These are phyloP conservation scores for Latrodectus geometricus DNA, from an alignment of 1,140 invertebrate genomes.

Conservation along the genomic window DNA sequence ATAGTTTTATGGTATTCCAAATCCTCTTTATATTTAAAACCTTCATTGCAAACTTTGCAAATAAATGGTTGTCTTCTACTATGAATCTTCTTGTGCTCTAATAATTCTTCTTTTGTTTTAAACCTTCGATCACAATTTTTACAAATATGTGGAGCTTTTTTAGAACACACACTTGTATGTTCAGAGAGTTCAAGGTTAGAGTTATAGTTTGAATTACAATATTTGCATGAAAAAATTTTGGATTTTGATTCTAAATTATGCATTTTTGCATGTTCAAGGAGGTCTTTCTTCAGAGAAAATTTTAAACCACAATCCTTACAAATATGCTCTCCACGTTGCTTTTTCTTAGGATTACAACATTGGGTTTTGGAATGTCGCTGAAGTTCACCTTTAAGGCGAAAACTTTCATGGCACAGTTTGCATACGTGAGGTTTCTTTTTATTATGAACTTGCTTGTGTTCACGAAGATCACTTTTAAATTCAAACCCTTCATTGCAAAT, in stretches of 20 bases:
- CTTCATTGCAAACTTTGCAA: slow-evolving; percentile 58
- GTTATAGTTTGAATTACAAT: not conserved
- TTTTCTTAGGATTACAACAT: not conserved
- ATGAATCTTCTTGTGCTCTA: slow-evolving; percentile 57
- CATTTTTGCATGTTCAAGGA: not conserved
- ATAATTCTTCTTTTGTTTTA: slow-evolving; percentile 37
- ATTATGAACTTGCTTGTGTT: slow-evolving; percentile 48
- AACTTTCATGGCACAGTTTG: not conserved
- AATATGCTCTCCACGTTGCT: not conserved
- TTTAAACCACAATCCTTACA: slow-evolving; percentile 20
- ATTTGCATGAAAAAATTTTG: slow-evolving; percentile 9
- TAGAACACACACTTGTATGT: not conserved
- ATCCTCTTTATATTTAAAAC: slow-evolving; percentile 28
- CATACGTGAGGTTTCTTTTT: slow-evolving; percentile 8
- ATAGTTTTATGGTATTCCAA: slow-evolving; percentile 47
- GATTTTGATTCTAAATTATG: not conserved
- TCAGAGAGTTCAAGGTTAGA: slow-evolving; percentile 30
- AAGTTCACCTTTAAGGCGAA: slow-evolving; percentile 25
- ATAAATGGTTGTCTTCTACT: slow-evolving; percentile 57
- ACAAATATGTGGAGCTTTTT: slow-evolving; percentile 17
- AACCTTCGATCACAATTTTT: slow-evolving; percentile 52
- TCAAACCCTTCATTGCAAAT: slow-evolving; percentile 41
- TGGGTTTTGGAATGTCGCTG: not conserved
- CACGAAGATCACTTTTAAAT: slow-evolving; percentile 52
- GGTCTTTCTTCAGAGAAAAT: not conserved